phyloP scores from a whole-genome alignment of 2,797 vertebrate species.

The Petrocephalus sullivani region DNA sequence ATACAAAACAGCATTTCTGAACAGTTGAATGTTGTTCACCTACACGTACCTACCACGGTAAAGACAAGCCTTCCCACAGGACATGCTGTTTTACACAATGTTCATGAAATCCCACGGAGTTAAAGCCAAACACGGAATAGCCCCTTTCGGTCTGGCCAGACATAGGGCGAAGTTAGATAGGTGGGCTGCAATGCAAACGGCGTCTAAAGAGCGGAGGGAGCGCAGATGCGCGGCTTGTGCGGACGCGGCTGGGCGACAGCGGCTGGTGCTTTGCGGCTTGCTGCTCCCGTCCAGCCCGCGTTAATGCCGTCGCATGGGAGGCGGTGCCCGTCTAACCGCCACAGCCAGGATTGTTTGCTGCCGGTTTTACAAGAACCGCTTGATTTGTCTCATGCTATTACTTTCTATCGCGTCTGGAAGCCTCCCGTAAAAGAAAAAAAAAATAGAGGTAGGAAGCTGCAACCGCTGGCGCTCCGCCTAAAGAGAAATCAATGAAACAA shows the following conservation, averaged over 20 bases:
- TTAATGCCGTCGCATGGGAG: constrained; percentile 35
- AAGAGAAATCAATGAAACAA: constrained; percentile 99
- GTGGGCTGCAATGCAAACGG: constrained; percentile 44
- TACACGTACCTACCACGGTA: not conserved
- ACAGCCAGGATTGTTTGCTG: constrained; percentile 69
- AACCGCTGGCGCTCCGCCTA: constrained; percentile 99
- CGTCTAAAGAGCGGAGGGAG: constrained; percentile 54
- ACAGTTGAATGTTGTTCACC: not conserved
- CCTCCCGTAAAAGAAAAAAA: constrained; percentile 69
- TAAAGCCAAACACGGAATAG: not conserved
- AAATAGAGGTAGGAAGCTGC: constrained; percentile 83
- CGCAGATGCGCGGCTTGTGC: constrained; percentile 59
- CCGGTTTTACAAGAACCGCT: constrained; percentile 88
- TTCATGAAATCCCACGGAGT: not conserved
- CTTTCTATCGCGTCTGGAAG: constrained; percentile 94
- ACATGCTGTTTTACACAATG: not conserved
- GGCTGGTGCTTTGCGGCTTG: constrained; percentile 65
- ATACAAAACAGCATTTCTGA: not conserved
- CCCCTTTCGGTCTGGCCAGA: not conserved
- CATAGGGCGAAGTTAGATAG: not conserved
- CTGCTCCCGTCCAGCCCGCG: constrained; percentile 50
- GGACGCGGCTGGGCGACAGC: constrained; percentile 61
- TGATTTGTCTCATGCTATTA: constrained; percentile 99
- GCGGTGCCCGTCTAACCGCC: constrained; percentile 35
- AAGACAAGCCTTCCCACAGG: not conserved